Evolutionary conservation across 23 tunicate genomes (phyloP).

Genomic region (Clavelina lepadiformis): DNA sequence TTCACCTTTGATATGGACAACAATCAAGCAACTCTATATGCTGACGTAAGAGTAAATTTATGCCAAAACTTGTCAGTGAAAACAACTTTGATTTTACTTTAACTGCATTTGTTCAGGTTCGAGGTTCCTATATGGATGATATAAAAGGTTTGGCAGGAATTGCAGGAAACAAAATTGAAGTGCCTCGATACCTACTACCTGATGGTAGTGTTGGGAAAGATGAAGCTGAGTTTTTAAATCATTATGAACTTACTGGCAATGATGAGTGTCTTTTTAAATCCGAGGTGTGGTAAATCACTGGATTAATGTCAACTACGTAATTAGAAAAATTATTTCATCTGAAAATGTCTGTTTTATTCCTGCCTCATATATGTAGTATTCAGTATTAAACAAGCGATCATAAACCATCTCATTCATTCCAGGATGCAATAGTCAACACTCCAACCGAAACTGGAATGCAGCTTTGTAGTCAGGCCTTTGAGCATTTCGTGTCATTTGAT

Average conservation of each 20-base stretch:
- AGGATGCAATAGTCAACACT: background rate
- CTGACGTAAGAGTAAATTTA: no score
- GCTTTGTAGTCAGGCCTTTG: no score
- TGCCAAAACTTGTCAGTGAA: no score
- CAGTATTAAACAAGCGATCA: background rate
- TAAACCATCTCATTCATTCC: background rate
- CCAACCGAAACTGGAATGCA: no score
- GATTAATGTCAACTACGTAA: no score
- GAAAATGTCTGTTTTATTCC: background rate
- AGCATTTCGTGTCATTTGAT: no score
- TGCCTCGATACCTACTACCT: constrained; percentile 1
- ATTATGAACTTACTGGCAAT: constrained; percentile 4
- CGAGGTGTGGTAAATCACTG: no score
- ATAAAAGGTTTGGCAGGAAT: constrained; percentile 10
- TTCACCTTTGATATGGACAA: background rate
- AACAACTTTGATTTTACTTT: no score
- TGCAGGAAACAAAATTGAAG: background rate
- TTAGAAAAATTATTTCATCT: background rate
- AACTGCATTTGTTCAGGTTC: no score
- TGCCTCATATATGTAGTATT: background rate
- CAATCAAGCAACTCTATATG: no score
- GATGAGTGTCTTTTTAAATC: background rate
- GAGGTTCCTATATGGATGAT: background rate
- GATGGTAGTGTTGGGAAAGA: constrained; percentile 2
- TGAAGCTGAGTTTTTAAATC: constrained; percentile 19